Conservation (phyloP, 53 echinoderm and acorn worm species). For the Astropecten irregularis region DNA sequence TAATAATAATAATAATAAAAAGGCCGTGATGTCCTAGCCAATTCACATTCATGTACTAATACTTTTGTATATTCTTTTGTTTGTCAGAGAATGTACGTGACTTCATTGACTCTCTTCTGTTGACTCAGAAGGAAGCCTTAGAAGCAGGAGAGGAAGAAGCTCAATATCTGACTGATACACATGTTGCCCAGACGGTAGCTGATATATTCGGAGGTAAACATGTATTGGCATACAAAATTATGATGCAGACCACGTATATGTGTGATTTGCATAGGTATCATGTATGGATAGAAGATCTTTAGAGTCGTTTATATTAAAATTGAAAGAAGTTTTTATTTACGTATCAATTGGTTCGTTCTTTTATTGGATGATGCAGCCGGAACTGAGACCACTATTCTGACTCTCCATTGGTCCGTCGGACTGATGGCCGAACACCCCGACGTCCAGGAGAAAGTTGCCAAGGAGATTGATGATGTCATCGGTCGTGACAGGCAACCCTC, state of each 20-base stretch:
- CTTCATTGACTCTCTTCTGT: slow-evolving; percentile 66
- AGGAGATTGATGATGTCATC: slow-evolving; percentile 77
- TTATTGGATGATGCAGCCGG: slow-evolving; percentile 59
- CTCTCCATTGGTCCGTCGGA: slow-evolving; percentile 77
- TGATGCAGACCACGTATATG: too few species aligned
- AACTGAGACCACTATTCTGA: slow-evolving; percentile 75
- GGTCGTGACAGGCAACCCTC: slow-evolving; percentile 66
- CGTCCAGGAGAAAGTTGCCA: slow-evolving; percentile 70
- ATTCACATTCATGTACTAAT: too few species aligned
- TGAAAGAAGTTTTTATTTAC: too few species aligned
- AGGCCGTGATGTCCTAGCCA: too few species aligned
- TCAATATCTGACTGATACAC: slow-evolving; percentile 59
- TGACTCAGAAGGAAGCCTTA: slow-evolving; percentile 60
- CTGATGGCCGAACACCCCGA: slow-evolving; percentile 65
- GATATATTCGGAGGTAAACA: slow-evolving; percentile 74
- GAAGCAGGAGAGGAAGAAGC: slow-evolving; percentile 57
- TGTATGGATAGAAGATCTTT: too few species aligned
- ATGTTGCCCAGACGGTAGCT: slow-evolving; percentile 64
- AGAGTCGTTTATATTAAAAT: too few species aligned
- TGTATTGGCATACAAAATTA: too few species aligned
- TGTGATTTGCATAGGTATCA: too few species aligned
- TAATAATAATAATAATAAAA: too few species aligned
- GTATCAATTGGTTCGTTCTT: too few species aligned
- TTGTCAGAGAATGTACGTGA: slow-evolving; percentile 52
- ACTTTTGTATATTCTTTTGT: neutral